Percentiles rank a stretch among this genome's conserved stretches.
Evolutionary conservation across 2,113 vertebrate species (phyloP).

Genomic region (Austrofundulus limnaeus): DNA sequence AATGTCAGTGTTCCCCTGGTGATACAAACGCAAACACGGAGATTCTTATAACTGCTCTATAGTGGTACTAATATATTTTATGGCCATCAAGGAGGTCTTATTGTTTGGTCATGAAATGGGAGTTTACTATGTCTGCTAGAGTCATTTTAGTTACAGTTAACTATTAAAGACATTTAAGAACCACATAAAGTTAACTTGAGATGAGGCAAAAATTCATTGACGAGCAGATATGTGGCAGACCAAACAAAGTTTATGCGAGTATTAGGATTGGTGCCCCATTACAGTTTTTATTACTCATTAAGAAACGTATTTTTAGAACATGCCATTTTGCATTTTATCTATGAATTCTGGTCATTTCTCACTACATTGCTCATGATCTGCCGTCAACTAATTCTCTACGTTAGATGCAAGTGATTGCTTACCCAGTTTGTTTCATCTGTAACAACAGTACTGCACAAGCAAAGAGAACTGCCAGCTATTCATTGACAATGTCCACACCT

Average conservation of each 20-base stretch:
- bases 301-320: conserved; percentile 20
- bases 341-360: too few species aligned
- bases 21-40: too few species aligned
- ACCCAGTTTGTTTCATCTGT: conserved; percentile 20
- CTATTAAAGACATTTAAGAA: background rate
- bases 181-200: background rate
- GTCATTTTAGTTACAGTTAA: too few species aligned
- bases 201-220: background rate
- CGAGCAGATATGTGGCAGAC: conserved; percentile 9
- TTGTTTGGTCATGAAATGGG: too few species aligned
- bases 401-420: conserved; percentile 4
- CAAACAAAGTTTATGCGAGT: conserved; percentile 12
- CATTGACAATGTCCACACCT: too few species aligned
- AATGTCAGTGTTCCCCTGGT: too few species aligned
- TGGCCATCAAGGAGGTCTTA: too few species aligned
- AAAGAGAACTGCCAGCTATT: conserved; percentile 4
- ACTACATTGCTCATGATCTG: too few species aligned
- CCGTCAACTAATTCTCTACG: background rate
- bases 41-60: too few species aligned
- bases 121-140: too few species aligned
- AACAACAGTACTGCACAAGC: conserved; percentile 12
- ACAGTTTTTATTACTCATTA: conserved; percentile 12
- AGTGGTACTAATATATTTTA: too few species aligned
- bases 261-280: conserved; percentile 8
- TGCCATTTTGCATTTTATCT: conserved; percentile 39